Evolutionary conservation across 2,888 invertebrate genomes (phyloP).

Genomic region (Napeogenes sylphis): DNA sequence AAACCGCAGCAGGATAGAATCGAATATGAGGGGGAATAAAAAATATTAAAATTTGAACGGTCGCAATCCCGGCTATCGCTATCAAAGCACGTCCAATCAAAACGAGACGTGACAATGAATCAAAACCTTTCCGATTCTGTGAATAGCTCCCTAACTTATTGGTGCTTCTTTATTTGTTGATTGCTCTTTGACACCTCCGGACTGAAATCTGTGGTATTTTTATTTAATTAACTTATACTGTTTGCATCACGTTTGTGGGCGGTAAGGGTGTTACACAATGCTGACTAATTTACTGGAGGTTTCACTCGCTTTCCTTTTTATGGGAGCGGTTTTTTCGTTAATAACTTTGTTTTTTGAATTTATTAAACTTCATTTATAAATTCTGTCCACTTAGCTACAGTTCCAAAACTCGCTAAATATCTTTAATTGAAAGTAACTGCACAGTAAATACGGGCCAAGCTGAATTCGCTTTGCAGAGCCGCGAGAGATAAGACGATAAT

Average conservation of each 20-base stretch:
- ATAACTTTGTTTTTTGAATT: slow-evolving; percentile 25
- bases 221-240: slow-evolving; percentile 68
- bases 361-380: slow-evolving; percentile 25
- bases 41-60: slow-evolving; percentile 71
- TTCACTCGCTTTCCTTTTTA: slow-evolving; percentile 47
- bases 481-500: slow-evolving; percentile 70
- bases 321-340: slow-evolving; percentile 13
- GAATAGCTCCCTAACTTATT: slow-evolving; percentile 73
- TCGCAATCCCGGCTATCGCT: slow-evolving; percentile 72
- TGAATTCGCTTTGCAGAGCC: slow-evolving; percentile 57
- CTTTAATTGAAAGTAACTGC: slow-evolving; percentile 64
- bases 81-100: slow-evolving; percentile 77
- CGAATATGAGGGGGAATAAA: slow-evolving; percentile 66
- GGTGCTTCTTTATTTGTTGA: slow-evolving; percentile 72
- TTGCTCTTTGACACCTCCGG: slow-evolving; percentile 70
- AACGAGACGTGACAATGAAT: slow-evolving; percentile 75
- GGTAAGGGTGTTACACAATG: slow-evolving; percentile 54
- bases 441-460: slow-evolving; percentile 57
- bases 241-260: slow-evolving; percentile 48
- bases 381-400: slow-evolving; percentile 19
- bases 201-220: slow-evolving; percentile 63
- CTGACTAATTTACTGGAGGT: slow-evolving; percentile 64
- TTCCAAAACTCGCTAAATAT: slow-evolving; percentile 32
- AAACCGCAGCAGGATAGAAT: slow-evolving; percentile 66
- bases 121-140: slow-evolving; percentile 69